Evolutionary conservation across 2,113 vertebrate species (phyloP), one percentile per base, ranked within the genome.

Genomic region (Lophius piscatorius): DNA sequence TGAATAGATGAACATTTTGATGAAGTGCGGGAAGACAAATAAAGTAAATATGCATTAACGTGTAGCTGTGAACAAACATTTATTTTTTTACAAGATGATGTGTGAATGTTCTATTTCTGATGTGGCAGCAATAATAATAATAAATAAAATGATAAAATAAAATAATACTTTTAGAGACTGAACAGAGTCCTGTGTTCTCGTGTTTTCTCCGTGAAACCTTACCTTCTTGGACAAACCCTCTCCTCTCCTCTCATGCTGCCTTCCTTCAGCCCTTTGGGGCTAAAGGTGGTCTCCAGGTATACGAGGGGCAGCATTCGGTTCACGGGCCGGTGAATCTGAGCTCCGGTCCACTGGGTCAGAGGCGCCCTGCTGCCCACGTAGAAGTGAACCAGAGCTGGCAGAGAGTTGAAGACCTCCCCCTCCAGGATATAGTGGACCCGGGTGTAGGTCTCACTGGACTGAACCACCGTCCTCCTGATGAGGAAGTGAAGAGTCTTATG

Each of bases 271-370:
- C 84, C 87, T 49, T 88, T 89, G 76, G 88, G 80, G 31, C 91
- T 81, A 0, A 97, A 96, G 60, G 91, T 92, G 62, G 91, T 91
- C 70, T 97, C 94, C 80, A 97, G 87, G 88, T 94, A 93, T 21
- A 91, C 90, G 67, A 98, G 88, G 0, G 96, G 96, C 63, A 96
- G 90, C 9, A 92, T 96, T 70, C 96, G 92, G 88, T 95, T 97
- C 56, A 97, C 92, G 0, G 96, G 95, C 55, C 86, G 92, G 72
- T 94, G 93, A 72, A 97, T 87, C 64, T 93, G 90, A 61, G 94
- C 94, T 0, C 92, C 88, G 0, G 94, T 95, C 87, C 95, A 90
- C 61, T 85, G 91, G 0, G 94, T 95, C 86, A 98, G 80, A 0
- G 91, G 81, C 33, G 88, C 91, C 49, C 83, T 88, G 85, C 93